phyloP scores from a whole-genome alignment of 2,113 vertebrate species.

The Chaetodon auriga region DNA sequence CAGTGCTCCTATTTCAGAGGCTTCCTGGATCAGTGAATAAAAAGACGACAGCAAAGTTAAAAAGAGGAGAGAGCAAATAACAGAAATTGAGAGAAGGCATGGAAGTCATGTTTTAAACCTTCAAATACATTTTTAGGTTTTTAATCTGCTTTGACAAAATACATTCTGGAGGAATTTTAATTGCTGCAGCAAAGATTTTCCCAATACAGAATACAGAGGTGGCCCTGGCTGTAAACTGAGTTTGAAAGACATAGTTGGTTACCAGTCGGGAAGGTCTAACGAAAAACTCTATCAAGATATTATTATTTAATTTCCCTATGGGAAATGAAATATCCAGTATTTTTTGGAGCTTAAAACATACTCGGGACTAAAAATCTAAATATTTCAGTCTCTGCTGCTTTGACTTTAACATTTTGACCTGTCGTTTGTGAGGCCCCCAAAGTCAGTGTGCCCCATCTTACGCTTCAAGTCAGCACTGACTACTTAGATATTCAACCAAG shows the following conservation, averaged over 20 bases:
- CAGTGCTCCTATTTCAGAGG: constrained; percentile 18
- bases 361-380: too few relatives aligned
- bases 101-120: neutral
- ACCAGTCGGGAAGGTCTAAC: neutral
- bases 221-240: too few relatives aligned
- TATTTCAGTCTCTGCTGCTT: too few relatives aligned
- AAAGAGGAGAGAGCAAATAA: neutral
- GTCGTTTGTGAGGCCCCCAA: too few relatives aligned
- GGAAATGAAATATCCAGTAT: too few relatives aligned
- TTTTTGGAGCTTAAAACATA: too few relatives aligned
- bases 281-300: neutral
- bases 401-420: too few relatives aligned
- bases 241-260: neutral
- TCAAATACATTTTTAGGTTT: neutral
- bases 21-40: neutral
- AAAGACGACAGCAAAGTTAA: neutral
- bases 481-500: too few relatives aligned
- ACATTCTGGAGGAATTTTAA: neutral
- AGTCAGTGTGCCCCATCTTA: too few relatives aligned
- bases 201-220: too few relatives aligned
- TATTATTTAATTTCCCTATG: too few relatives aligned
- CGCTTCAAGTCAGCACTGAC: too few relatives aligned
- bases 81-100: neutral
- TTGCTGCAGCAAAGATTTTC: neutral
- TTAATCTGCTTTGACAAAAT: neutral